A percentile compares a stretch with the other conserved stretches of the same genome.
Conservation (phyloP, 2,113 vertebrate species). For the Fregata magnificens region DNA sequence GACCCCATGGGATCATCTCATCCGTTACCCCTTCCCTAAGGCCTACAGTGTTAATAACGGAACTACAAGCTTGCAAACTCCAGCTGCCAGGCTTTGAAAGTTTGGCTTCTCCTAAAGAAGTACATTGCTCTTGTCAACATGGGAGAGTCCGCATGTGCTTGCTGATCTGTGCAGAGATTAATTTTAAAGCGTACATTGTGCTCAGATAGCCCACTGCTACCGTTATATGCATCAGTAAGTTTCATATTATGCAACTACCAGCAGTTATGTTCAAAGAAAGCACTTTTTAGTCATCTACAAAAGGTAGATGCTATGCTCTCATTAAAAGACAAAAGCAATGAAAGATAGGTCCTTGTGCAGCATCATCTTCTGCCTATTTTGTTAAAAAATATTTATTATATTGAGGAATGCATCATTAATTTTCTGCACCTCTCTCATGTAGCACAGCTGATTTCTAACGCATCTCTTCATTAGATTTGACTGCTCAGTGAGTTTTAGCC, state of each 20-base stretch:
- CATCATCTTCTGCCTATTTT: background rate
- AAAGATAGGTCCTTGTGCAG: background rate
- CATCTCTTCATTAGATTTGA: background rate
- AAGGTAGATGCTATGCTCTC: background rate
- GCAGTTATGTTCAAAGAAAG: background rate
- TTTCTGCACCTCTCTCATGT: background rate
- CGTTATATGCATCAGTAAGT: conserved; percentile 38
- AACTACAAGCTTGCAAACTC: background rate
- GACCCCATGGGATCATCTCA: background rate
- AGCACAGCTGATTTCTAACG: background rate
- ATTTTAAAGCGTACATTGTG: background rate
- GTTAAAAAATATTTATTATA: background rate
- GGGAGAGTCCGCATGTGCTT: background rate
- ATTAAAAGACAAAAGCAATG: background rate
- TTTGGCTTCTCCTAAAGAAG: conserved; percentile 6
- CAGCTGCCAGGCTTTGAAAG: conserved; percentile 26
- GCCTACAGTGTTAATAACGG: background rate
- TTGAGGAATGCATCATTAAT: background rate
- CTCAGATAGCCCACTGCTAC: conserved; percentile 2
- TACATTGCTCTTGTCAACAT: background rate
- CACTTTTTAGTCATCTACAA: background rate
- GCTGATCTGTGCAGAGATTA: conserved; percentile 43
- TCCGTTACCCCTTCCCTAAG: conserved; percentile 25
- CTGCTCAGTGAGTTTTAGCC: background rate
- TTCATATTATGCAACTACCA: conserved; percentile 38